Evolutionary conservation across 1,140 invertebrate genomes (phyloP).

Genomic region (Laupala kohalensis): DNA sequence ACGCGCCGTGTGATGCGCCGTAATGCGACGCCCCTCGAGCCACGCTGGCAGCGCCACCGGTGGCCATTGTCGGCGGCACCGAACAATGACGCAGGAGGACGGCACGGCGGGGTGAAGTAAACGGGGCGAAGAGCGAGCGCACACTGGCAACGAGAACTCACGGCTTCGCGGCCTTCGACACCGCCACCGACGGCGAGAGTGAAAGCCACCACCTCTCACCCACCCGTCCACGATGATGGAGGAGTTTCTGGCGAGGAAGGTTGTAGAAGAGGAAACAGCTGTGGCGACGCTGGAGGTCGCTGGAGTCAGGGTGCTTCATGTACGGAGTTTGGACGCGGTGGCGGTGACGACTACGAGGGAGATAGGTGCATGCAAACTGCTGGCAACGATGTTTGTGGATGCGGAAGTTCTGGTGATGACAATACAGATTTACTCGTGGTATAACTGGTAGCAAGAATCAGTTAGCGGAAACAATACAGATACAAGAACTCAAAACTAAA

Average conservation of each 20-base stretch:
- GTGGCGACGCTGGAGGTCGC: background rate
- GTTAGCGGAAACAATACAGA: too few species aligned
- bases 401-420: background rate
- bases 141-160: background rate
- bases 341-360: background rate
- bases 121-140: background rate
- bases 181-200: background rate
- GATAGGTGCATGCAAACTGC: background rate
- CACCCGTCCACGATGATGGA: background rate
- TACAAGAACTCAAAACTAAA: too few species aligned
- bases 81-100: background rate
- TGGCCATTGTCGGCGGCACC: background rate
- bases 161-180: too few species aligned
- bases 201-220: background rate
- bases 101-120: background rate
- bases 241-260: background rate
- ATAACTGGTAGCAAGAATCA: background rate
- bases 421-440: background rate
- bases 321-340: background rate
- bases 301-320: background rate
- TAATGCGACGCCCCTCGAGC: slow-evolving; percentile 7
- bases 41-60: background rate
- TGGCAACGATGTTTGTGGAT: too few species aligned
- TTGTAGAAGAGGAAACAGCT: background rate
- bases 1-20: slow-evolving; percentile 8